Evolutionary conservation across 2,113 vertebrate species (phyloP).

Genomic region (Nannospalax galili): DNA sequence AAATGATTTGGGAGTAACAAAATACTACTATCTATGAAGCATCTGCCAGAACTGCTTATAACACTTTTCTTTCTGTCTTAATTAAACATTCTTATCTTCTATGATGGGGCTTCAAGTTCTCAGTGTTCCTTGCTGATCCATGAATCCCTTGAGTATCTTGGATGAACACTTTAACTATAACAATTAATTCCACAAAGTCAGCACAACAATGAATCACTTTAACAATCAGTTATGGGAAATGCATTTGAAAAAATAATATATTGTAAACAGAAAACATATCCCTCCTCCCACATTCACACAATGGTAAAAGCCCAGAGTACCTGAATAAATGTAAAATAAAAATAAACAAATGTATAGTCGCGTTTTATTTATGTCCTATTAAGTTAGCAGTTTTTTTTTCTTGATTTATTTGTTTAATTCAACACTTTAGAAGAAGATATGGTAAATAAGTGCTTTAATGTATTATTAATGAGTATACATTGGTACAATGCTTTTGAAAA

Average conservation of each 20-base stretch:
- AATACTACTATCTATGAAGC: neutral
- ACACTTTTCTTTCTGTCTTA: neutral
- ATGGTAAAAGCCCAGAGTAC: neutral
- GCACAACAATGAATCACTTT: neutral
- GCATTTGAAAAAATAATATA: neutral
- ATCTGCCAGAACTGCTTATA: neutral
- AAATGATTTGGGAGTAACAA: neutral
- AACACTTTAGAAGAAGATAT: neutral
- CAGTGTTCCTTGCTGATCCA: neutral
- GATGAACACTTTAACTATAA: slow-evolving; percentile 21
- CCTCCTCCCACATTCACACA: neutral
- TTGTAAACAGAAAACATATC: too few species aligned
- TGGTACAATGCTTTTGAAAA: too few species aligned
- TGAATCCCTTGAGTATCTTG: neutral
- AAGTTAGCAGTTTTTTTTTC: neutral
- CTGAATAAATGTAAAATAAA: neutral
- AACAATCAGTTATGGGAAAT: neutral
- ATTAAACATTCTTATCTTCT: neutral
- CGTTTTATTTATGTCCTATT: neutral
- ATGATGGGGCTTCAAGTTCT: neutral
- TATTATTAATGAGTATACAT: too few species aligned
- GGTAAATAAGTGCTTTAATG: neutral
- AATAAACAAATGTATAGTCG: neutral
- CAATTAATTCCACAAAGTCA: neutral
- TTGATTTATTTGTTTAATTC: too few species aligned